Percentiles rank a stretch among this genome's conserved stretches.
Conservation (phyloP, 2,888 invertebrate species). For the Flexamia atlantica region DNA sequence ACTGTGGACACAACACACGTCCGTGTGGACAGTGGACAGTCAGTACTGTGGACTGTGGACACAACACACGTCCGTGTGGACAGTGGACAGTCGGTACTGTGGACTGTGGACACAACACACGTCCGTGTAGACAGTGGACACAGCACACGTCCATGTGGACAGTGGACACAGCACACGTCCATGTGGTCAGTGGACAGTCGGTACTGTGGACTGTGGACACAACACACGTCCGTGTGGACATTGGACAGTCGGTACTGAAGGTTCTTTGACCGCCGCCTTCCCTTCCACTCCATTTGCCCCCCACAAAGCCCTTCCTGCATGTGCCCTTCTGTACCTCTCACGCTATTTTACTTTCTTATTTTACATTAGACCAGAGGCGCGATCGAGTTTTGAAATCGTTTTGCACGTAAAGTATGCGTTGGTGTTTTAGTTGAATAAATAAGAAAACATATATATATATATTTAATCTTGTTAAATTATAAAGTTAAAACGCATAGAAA, state of each 20-base stretch:
- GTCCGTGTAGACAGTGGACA: not conserved
- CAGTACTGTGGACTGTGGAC: no score
- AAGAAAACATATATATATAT: no score
- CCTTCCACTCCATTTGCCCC: slow-evolving; percentile 27
- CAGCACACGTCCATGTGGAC: not conserved
- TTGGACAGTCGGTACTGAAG: not conserved
- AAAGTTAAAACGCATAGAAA: no score
- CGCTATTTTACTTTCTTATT: not conserved
- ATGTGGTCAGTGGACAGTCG: not conserved
- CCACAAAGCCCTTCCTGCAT: slow-evolving; percentile 34
- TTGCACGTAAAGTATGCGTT: no score
- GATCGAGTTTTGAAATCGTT: no score
- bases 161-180: no score
- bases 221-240: not conserved
- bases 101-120: not conserved
- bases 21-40: not conserved
- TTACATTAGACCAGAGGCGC: no score
- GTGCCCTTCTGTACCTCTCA: not conserved
- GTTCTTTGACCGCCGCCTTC: slow-evolving; percentile 13
- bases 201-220: not conserved
- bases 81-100: not conserved
- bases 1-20: not conserved
- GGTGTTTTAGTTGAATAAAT: no score
- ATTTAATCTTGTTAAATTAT: no score
- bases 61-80: no score